Evolutionary conservation across 2,888 invertebrate species (phyloP).

Genomic region (Flexamia atlantica): DNA sequence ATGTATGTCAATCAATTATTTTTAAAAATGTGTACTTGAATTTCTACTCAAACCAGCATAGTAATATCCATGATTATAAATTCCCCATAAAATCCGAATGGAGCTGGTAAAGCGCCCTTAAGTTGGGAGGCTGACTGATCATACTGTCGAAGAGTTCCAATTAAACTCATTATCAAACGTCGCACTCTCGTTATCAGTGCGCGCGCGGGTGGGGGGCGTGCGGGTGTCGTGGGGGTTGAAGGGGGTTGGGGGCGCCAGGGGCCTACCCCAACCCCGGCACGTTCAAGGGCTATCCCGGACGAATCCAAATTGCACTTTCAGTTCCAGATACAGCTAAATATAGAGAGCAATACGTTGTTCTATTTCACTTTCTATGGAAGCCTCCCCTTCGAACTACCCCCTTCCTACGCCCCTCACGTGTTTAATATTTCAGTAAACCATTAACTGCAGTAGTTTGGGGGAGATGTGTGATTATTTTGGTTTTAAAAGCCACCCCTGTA

Average conservation of each 20-base stretch:
- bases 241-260: not conserved
- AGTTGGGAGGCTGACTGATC: not conserved
- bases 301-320: constrained; percentile 55
- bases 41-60: too few species aligned
- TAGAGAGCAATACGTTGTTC: constrained; percentile 6
- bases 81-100: too few species aligned
- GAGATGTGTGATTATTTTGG: constrained; percentile 36
- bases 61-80: too few species aligned
- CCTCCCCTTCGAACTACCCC: not conserved
- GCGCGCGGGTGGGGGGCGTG: not conserved
- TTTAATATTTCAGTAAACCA: constrained; percentile 42
- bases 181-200: not conserved
- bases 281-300: constrained; percentile 63
- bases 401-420: not conserved
- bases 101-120: not conserved
- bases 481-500: constrained; percentile 33
- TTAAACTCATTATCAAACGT: not conserved
- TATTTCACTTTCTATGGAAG: constrained; percentile 12
- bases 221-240: not conserved
- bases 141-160: not conserved
- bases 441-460: constrained; percentile 10
- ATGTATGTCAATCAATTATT: too few species aligned
- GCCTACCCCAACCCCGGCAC: constrained; percentile 25
- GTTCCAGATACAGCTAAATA: constrained; percentile 39
- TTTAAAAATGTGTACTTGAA: too few species aligned